Evolutionary conservation across 2,888 invertebrate genomes (phyloP).

Genomic region (Ceramica pisi): DNA sequence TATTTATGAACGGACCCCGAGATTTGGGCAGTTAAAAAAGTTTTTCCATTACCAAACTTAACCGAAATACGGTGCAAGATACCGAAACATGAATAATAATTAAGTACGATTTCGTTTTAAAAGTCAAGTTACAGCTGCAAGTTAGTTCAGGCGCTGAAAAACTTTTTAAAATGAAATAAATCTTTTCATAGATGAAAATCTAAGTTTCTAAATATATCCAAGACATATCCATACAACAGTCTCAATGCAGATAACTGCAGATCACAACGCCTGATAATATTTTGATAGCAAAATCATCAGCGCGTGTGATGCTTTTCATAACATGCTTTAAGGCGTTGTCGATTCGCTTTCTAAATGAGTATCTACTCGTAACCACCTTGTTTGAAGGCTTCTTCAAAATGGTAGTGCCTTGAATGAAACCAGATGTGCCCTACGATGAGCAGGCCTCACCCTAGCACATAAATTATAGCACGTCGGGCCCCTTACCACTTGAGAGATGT

Average conservation of each 20-base stretch:
- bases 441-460: slow-evolving; percentile 73
- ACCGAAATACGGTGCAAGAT: slow-evolving; percentile 78
- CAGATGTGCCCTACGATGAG: slow-evolving; percentile 79
- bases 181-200: background rate
- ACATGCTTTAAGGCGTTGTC: slow-evolving; percentile 48
- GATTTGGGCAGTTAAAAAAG: slow-evolving; percentile 87
- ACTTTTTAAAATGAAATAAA: slow-evolving; percentile 7
- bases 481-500: slow-evolving; percentile 76
- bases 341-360: slow-evolving; percentile 7
- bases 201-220: background rate
- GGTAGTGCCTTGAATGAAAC: slow-evolving; percentile 74
- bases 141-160: slow-evolving; percentile 25
- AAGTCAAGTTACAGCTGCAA: slow-evolving; percentile 42
- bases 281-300: slow-evolving; percentile 50
- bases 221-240: background rate
- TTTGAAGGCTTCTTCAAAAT: slow-evolving; percentile 51
- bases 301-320: background rate
- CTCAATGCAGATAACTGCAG: no score
- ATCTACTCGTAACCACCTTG: slow-evolving; percentile 49
- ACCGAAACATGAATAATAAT: slow-evolving; percentile 85
- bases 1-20: slow-evolving; percentile 86
- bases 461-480: slow-evolving; percentile 83
- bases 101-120: slow-evolving; percentile 69
- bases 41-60: slow-evolving; percentile 88
- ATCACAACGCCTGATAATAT: slow-evolving; percentile 46